Evolutionary conservation across 2,113 vertebrate genomes (phyloP), one percentile per base, ranked within the genome.

Genomic region (Puma concolor): DNA sequence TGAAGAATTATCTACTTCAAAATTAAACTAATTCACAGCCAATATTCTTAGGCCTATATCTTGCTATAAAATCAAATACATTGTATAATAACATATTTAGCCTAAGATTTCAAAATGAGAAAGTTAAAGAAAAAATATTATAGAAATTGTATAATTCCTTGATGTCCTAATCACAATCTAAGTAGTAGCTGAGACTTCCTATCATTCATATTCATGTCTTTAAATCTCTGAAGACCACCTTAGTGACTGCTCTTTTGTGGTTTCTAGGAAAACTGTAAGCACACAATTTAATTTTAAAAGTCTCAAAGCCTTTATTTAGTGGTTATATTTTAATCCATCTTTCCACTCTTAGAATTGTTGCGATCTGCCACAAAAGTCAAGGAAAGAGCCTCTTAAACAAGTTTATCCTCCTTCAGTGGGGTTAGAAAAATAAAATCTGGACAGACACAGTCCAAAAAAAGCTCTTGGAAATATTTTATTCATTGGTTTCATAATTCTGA

Each of bases 221-320:
- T 77, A 93, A 96, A 96, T 72, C 14, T 94, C 92, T 92, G 66
- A 72, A 96, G 82, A 91, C 31, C 15, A 94, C 76, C 67, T 93
- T 96, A 69, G 50, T 88, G 77, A 87, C 86, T 97, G 57, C 44
- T 97, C 82, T 96, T 96, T 94, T 95, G 87, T 98, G 91, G 93
- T 96, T 97, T 98, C 84, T 94, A 95, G 81, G 92, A 96, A 96
- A 96, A 94, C 92, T 96, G 96, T 27, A 98, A 82, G 96, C 36
- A 72, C 31, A 94, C 0, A 67, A 97, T 97, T 97, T 97, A 93
- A 96, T 84, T 98, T 92, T 36, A 94, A 98, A 98, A 95, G 94
- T 93, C 67, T 85, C 93, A 97, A 76, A 94, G 88, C 64, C 98
- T 98, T 98, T 27, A 98, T 95, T 98, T 95, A 96, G 87, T 97